Conservation (phyloP, 2,113 vertebrate genomes). For the Typhlomys cinereus region DNA sequence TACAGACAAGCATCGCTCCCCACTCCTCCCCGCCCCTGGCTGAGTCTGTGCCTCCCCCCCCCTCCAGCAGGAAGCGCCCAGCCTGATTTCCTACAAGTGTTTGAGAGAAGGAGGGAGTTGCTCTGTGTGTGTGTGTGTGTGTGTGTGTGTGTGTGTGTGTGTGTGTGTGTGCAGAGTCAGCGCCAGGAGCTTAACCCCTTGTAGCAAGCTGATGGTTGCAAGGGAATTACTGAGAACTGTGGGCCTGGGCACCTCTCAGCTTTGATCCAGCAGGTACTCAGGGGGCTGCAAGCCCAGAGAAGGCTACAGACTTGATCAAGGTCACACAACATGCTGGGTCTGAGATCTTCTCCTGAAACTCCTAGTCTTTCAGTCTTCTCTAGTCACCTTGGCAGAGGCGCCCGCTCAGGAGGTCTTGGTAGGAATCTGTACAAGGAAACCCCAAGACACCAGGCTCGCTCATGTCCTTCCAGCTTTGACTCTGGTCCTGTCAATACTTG, state of each 20-base stretch:
- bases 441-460: not conserved
- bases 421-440: not conserved
- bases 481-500: not conserved
- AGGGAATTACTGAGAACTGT: accelerated
- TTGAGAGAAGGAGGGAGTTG: constrained; percentile 75
- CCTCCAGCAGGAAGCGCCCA: constrained; percentile 70
- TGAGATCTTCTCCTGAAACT: not conserved
- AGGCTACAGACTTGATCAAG: not conserved
- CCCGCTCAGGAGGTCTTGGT: not conserved
- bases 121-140: too few species aligned
- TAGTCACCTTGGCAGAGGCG: not conserved
- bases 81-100: constrained; percentile 79
- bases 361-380: too few species aligned
- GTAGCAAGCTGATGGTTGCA: not conserved
- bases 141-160: too few species aligned
- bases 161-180: not conserved
- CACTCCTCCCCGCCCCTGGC: constrained; percentile 75
- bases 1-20: constrained; percentile 67
- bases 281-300: not conserved
- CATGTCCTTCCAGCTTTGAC: not conserved
- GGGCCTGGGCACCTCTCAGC: not conserved
- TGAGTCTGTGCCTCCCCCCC: constrained; percentile 51
- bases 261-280: too few species aligned
- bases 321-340: not conserved
- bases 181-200: constrained; percentile 75